Evolutionary conservation across 2,797 vertebrate species (phyloP).

Genomic region (Chromobotia macracanthus): DNA sequence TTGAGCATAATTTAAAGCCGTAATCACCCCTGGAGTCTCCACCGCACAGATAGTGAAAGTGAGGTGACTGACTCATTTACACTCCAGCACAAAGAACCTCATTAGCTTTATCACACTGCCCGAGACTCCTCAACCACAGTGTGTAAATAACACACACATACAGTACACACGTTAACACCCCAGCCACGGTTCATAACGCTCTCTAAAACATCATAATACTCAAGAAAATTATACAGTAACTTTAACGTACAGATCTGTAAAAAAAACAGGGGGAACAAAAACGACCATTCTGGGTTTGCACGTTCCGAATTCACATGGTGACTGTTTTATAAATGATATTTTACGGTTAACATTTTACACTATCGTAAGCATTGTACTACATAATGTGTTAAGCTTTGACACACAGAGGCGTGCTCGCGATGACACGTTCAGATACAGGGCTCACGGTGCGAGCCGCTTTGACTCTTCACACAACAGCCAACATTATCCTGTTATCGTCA

Average conservation of each 20-base stretch:
- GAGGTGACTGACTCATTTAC: conserved; percentile 91
- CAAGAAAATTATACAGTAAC: neutral
- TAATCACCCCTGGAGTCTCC: conserved; percentile 90
- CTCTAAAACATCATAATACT: neutral
- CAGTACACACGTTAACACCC: conserved; percentile 12
- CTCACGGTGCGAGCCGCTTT: conserved; percentile 93
- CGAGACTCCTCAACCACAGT: conserved; percentile 86
- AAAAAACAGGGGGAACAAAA: neutral
- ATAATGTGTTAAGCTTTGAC: conserved; percentile 92
- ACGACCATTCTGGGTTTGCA: too few species aligned
- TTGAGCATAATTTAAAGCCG: conserved; percentile 99
- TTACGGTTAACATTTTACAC: conserved; percentile 80
- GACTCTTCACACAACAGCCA: conserved; percentile 93
- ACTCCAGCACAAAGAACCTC: conserved; percentile 97
- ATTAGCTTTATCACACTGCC: conserved; percentile 95
- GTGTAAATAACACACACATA: conserved; percentile 82
- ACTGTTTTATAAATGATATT: conserved; percentile 76
- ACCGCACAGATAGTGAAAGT: conserved; percentile 71
- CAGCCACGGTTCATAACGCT: conserved; percentile 8
- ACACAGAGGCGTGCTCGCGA: conserved; percentile 93
- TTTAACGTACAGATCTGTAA: neutral
- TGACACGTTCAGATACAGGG: conserved; percentile 98
- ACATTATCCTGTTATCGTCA: conserved; percentile 97
- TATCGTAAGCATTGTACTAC: conserved; percentile 88
- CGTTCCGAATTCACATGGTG: neutral